Percentiles rank a stretch among this genome's conserved stretches.
These are phyloP conservation scores for Brachyhypopomus gauderio DNA, from an alignment of 2,113 vertebrate genomes.

Conservation along the genomic window DNA sequence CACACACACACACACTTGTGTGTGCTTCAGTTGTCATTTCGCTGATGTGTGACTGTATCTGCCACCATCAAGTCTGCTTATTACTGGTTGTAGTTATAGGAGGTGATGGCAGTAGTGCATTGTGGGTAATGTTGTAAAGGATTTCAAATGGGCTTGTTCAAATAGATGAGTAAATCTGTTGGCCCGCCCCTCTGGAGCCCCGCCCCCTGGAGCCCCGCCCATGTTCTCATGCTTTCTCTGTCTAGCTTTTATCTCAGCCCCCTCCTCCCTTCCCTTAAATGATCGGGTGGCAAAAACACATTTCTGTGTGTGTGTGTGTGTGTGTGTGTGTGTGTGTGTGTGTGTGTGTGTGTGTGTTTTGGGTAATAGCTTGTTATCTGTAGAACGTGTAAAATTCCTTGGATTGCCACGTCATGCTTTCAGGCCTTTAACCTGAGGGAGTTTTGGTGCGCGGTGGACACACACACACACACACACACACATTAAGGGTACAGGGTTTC, in stretches of 20 bases:
- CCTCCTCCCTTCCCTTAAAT: background rate
- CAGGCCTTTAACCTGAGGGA: conserved; percentile 16
- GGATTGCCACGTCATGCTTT: background rate
- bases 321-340: background rate
- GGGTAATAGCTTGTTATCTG: conserved; percentile 15
- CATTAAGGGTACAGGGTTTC: background rate
- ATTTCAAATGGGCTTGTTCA: no score
- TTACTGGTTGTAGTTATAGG: background rate
- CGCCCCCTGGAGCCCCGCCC: no score
- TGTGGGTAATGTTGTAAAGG: background rate
- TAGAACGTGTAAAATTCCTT: conserved; percentile 12
- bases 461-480: conserved; percentile 36
- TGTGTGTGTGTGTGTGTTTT: conserved; percentile 6
- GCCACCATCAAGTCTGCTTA: no score
- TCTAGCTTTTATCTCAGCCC: background rate
- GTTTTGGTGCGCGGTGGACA: background rate
- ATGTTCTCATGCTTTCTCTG: background rate
- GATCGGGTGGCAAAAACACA: background rate
- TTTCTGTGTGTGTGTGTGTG: background rate
- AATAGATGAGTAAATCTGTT: no score
- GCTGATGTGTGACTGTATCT: no score
- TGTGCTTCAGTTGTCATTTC: no score
- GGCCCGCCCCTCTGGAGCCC: no score
- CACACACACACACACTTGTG: no score
- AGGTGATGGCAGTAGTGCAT: background rate